Percentiles rank a stretch among this genome's conserved stretches.
Evolutionary conservation across 2,888 invertebrate genomes (phyloP).

Genomic region (Zele albiditarsus): DNA sequence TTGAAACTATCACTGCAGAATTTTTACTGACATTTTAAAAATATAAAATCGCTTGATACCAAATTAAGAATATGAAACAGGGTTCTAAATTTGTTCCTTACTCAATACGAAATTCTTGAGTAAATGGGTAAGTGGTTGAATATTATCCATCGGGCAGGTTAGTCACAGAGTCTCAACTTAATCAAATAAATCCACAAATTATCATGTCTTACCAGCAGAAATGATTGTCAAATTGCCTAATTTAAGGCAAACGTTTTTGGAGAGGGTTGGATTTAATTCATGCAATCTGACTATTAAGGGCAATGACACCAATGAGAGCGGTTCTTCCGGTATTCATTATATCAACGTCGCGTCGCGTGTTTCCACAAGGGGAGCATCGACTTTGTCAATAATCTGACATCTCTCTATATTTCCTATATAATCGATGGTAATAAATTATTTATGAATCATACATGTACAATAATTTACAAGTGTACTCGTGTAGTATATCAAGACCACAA

Average conservation of each 20-base stretch:
- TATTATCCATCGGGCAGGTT: conserved; percentile 26
- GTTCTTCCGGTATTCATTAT: conserved; percentile 21
- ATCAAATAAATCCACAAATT: conserved; percentile 45
- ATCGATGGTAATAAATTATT: conserved; percentile 7
- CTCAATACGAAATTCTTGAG: conserved; percentile 19
- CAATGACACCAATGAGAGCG: conserved; percentile 17
- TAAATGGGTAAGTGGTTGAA: conserved; percentile 19
- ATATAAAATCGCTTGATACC: not conserved
- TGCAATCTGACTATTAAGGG: not conserved
- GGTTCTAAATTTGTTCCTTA: not conserved
- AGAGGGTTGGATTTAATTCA: conserved; percentile 10
- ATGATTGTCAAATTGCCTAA: not conserved
- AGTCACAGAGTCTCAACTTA: conserved; percentile 12
- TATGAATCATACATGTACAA: not conserved
- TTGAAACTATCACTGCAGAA: too few relatives aligned
- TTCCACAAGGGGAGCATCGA: not conserved
- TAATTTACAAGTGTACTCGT: not conserved
- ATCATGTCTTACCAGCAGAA: conserved; percentile 14
- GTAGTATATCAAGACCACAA: not conserved
- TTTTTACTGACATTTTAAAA: too few relatives aligned
- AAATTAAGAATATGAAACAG: not conserved
- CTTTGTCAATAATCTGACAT: conserved; percentile 21
- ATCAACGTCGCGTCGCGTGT: not conserved
- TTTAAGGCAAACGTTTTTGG: not conserved
- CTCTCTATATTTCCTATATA: not conserved